These are phyloP conservation scores for Otolemur crassicaudatus DNA, from an alignment of 2,797 vertebrate genomes.

Conservation along the genomic window DNA sequence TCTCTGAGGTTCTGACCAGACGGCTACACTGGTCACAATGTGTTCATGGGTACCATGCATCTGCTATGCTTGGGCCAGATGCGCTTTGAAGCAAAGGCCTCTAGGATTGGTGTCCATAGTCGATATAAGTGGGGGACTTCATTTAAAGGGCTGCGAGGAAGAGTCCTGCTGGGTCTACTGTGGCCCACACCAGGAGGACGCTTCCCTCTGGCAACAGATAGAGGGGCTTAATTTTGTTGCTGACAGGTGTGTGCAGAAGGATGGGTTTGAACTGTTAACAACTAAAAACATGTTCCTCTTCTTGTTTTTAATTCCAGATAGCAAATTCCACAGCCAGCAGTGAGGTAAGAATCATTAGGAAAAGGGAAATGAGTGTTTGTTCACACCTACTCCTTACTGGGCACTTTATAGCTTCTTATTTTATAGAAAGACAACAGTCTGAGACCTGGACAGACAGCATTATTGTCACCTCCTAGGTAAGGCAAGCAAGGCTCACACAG, in stretches of 20 bases:
- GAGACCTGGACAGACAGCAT: neutral
- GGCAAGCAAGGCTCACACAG: neutral
- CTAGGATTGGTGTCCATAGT: neutral
- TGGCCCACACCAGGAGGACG: neutral
- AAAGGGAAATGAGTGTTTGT: neutral
- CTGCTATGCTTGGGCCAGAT: neutral
- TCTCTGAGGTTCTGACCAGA: conserved; percentile 38
- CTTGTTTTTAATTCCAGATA: neutral
- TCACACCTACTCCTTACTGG: neutral
- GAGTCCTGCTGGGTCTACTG: neutral
- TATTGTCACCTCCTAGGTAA: neutral
- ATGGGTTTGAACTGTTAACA: neutral
- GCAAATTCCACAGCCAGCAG: neutral
- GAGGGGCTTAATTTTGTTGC: neutral
- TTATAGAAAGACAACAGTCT: neutral
- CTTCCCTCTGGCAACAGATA: neutral
- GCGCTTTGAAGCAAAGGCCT: neutral
- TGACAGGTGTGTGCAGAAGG: neutral
- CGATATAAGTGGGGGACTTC: neutral
- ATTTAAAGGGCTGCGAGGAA: fast-evolving
- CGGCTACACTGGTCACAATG: conserved; percentile 38
- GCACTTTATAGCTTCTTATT: neutral
- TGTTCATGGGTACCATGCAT: neutral
- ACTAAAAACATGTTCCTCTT: neutral
- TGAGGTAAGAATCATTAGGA: neutral